These are phyloP conservation scores for Apotomis capreana DNA, from an alignment of 2,888 invertebrate genomes.

Conservation along the genomic window DNA sequence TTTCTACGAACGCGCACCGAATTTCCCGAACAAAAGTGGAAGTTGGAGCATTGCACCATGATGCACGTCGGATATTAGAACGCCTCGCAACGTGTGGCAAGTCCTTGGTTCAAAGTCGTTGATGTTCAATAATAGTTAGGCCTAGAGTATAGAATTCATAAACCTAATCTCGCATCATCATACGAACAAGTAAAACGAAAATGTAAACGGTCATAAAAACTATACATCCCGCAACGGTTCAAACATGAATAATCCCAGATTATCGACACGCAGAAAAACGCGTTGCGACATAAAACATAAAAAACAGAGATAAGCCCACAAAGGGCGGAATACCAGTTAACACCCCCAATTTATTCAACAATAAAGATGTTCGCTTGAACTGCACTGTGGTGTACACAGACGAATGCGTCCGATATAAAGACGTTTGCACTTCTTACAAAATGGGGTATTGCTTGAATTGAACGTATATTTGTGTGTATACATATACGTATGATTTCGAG, in stretches of 20 bases:
- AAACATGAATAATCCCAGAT: conserved; percentile 42
- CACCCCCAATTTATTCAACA: conserved; percentile 55
- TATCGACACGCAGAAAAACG: conserved; percentile 41
- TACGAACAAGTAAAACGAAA: too few relatives aligned
- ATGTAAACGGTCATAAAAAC: too few relatives aligned
- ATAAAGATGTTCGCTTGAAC: conserved; percentile 53
- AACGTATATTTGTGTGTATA: neutral
- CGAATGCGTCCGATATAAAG: neutral
- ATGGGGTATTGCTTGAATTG: too few relatives aligned
- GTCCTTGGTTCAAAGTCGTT: too few relatives aligned
- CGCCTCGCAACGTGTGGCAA: too few relatives aligned
- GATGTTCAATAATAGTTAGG: too few relatives aligned
- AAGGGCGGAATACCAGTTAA: conserved; percentile 50
- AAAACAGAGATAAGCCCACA: conserved; percentile 37
- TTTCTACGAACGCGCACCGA: too few relatives aligned
- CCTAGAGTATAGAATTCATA: too few relatives aligned
- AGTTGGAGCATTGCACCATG: too few relatives aligned
- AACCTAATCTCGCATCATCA: too few relatives aligned
- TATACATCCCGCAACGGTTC: neutral
- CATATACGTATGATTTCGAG: neutral
- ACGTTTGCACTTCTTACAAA: neutral
- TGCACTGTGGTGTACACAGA: conserved; percentile 48
- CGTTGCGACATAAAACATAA: conserved; percentile 43
- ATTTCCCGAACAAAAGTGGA: too few relatives aligned
- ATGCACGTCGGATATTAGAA: too few relatives aligned